Base-by-base conservation (phyloP, 2,797 vertebrate species). In the Pempheris klunzingeri region DNA sequence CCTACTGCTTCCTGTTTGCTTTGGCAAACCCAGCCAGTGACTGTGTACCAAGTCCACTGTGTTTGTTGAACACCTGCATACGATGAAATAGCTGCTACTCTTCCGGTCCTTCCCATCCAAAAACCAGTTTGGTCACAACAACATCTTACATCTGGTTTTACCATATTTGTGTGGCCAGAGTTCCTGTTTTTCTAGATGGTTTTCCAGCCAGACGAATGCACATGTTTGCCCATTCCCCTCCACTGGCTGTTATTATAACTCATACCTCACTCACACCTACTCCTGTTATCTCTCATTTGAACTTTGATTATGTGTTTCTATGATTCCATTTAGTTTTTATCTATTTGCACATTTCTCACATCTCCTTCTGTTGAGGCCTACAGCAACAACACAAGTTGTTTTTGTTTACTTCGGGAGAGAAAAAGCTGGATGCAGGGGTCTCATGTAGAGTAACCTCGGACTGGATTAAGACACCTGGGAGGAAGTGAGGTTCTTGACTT, bases 1-100 rank as follows among this genome's bases (percentile, higher is more conserved):
- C 85, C 83, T 83, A 88, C 86, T 60, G 53, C 76, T 92, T 93
- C 92, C 90, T 93, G 92, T 92, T 89, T 88, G 82, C 77, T 84
- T 30, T 86, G 77, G 74, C 68, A 53, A 69, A 43, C 69, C 69
- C 58, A 65, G 43, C 71, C 50, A 32, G 68, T 59, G 54, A 68
- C 39, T 57, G 41, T 52, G 58, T 41, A 24, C 61, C 36, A 59
- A 61, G 55, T 67, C 83, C 69, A 74, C 32, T 9, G 5, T 28
- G 47, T 32, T 53, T 11, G 28, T 64, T 30, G 46, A 87, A 83
- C 90, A 92, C 92, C 90, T 92, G 85, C 63, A 3, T 5, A 1
- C 39, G n/a, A 68, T 70, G 41, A 61, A 72, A 68, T 62, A 54
- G 85, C 61, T 68, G 54, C 28, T 53, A 63, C 47, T 63, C 76